phyloP scores from a whole-genome alignment of 2,797 vertebrate species.

The Anomalospiza imberbis region DNA sequence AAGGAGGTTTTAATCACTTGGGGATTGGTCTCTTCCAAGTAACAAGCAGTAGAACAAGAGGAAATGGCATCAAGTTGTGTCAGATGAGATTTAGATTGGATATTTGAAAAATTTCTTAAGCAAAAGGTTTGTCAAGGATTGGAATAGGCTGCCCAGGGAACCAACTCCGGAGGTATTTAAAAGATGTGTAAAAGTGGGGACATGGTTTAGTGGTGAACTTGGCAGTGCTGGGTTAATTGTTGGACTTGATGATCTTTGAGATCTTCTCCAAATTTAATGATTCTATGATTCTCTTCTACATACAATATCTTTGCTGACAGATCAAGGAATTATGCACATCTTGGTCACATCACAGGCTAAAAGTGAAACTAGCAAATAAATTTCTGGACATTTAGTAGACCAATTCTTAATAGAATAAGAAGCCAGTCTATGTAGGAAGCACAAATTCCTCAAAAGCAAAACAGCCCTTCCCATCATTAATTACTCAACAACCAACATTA shows the following conservation, averaged over 20 bases:
- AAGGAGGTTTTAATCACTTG: neutral
- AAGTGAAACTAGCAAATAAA: neutral
- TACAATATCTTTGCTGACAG: neutral
- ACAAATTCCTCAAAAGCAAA: neutral
- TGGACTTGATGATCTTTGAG: neutral
- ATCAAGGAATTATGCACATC: neutral
- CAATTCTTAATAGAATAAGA: neutral
- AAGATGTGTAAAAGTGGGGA: neutral
- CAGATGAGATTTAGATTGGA: neutral
- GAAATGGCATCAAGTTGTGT: neutral
- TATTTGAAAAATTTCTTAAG: neutral
- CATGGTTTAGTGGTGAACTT: neutral
- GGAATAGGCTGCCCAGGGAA: neutral
- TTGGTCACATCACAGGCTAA: neutral
- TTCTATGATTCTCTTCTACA: neutral
- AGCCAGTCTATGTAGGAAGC: neutral
- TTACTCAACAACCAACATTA: neutral
- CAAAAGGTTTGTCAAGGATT: neutral
- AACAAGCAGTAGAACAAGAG: neutral
- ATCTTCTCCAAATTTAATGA: neutral
- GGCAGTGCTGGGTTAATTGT: neutral
- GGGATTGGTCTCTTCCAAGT: neutral
- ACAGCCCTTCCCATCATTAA: neutral
- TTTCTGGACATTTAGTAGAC: neutral
- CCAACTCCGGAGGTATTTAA: accelerated